Evolutionary conservation across 2,113 vertebrate species (phyloP), one percentile per base, ranked within the genome.

Genomic region (Naja naja): DNA sequence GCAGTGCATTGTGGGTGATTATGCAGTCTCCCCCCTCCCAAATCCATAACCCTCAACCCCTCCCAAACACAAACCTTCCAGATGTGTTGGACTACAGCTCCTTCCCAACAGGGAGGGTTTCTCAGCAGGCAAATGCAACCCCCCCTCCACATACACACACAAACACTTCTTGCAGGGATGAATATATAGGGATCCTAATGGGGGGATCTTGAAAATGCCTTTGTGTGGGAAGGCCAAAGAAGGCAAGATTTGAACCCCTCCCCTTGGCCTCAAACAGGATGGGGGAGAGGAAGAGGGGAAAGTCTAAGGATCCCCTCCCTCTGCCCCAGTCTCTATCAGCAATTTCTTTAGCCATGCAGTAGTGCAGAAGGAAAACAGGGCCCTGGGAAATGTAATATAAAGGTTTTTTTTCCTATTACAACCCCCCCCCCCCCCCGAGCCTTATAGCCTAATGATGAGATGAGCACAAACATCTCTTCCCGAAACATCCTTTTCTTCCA

Each of bases 191-290:
- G 91, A 8, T 69, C 47, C 34, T 34, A 20, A 18, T 30, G 56
- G 22, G 23, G 56, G 1, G 1, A 18, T 25, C 5, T 87, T 6
- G 22, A 64, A 3, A 34, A 43, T 39, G n/a, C 2, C 30, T 52
- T 88, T 39, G n/a, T 30, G 89, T 10, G 11, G 23, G 89, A 87
- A 11, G 85, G 55, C 22, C 8, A 3, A 4, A 23, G 18, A 9
- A 39, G 69, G n/a, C n/a, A 20, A 1, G 6, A 81, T 9, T 39
- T 39, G 69, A 2, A 39, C 69, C 69, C 2, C 2, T 81, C 69
- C 34, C 34, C 34, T 22, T 81, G n/a, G 45, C 22, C 74, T 90
- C 90, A 2, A 74, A 94, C 90, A 94, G 95, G 95, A 25, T 25
- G 18, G 54, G 30, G 49, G 22, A 10, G 18, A 16, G 27, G 22